Evolutionary conservation across 1,140 invertebrate species (phyloP).

Genomic region (Papilio machaon): DNA sequence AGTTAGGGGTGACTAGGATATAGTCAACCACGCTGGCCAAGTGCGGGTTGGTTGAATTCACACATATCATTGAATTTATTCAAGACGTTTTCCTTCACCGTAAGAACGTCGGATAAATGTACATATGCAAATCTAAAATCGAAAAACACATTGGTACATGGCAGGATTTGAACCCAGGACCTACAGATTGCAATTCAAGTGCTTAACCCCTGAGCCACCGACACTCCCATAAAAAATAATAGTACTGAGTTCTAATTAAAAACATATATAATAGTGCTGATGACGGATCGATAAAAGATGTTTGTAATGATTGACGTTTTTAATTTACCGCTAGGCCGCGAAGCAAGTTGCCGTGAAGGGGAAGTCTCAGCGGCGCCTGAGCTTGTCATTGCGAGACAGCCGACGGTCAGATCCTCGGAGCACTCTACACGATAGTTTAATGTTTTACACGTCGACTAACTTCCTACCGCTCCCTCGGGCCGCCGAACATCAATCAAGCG

Average conservation of each 20-base stretch:
- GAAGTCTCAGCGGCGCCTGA: conserved; percentile 62
- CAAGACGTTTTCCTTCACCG: no score
- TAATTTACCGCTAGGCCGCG: conserved; percentile 66
- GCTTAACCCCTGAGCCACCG: no score
- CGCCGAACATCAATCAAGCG: conserved; percentile 31
- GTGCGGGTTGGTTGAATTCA: no score
- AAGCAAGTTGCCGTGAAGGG: conserved; percentile 51
- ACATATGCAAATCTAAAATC: no score
- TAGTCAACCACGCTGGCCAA: no score
- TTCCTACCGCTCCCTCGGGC: conserved; percentile 25
- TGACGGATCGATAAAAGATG: conserved; percentile 75
- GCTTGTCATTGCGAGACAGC: conserved; percentile 63
- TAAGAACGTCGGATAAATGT: no score
- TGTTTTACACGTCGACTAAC: conserved; percentile 40
- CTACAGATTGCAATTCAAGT: no score
- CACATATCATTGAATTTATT: no score
- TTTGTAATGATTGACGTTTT: conserved; percentile 74
- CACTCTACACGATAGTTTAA: conserved; percentile 48
- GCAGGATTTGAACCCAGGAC: no score
- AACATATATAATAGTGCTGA: conserved; percentile 62
- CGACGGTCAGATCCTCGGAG: conserved; percentile 57
- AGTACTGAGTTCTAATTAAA: conserved; percentile 72
- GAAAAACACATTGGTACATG: no score
- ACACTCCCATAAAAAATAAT: background rate
- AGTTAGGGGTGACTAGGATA: no score